Base-by-base conservation (phyloP, 53 echinoderm and acorn worm species). In the Apostichopus leukothele region DNA sequence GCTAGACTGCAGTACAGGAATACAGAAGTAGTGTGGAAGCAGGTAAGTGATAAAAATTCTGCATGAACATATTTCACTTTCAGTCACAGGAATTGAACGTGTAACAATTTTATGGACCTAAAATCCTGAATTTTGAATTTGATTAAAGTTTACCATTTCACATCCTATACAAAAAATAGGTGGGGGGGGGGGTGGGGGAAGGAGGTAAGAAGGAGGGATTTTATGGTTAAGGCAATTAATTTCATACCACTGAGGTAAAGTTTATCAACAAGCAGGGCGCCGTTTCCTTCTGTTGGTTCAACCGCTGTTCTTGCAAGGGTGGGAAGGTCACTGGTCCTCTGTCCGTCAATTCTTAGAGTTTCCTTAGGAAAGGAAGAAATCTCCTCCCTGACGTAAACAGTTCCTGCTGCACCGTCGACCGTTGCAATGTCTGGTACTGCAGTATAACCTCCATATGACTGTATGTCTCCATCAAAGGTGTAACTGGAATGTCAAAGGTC, bases 321-420 rank as follows among this genome's bases (percentile, higher is more conserved):
- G 7, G 96, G 96, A 5, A 89, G 89, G 76, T 87, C 77, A 21
- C 87, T 89, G 50, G 51, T 73, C 86, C 84, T 75, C 68, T 86
- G 88, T 54, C 96, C 96, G 79, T 94, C 91, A n/a, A 95, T 78
- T 61, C 89, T 66, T 51, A 93, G 74, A 26, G 88, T 87, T 6
- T 87, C 78, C 50, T 71, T 83, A 53, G 96, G 90, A 71, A 92
- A 90, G n/a, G 89, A 83, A 22, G 83, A 87, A 54, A 92, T 78
- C 26, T 89, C 87, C 25, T 93, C 93, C 51, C 53, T 85, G 50
- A 96, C 75, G 88, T 92, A 96, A 51, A 88, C 20, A 7, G 96
- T 93, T 75, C 96, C 96, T 26, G 96, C 88, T 74, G 91, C 92
- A 8, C 96, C 96, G 4, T 75, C 68, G 68, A 92, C 55, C 11